Evolutionary conservation across 2,888 invertebrate species (phyloP).

Genomic region (Coleophora flavipennella): DNA sequence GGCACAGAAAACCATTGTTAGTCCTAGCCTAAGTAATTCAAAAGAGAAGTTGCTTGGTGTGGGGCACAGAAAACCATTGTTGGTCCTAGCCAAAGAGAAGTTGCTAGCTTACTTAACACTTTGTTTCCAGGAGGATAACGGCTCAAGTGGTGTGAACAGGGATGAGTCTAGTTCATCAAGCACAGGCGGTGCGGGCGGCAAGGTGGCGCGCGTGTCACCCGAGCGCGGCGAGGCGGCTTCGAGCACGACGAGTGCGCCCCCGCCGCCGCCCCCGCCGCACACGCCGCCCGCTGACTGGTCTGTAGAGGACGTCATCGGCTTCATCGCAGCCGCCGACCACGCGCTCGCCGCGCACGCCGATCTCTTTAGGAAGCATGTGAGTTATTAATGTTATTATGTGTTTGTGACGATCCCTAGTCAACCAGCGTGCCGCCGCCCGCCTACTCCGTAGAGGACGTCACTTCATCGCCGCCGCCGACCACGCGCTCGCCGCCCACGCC

Average conservation of each 20-base stretch:
- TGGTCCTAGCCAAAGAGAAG: too few relatives aligned
- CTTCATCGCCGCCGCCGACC: constrained; percentile 89
- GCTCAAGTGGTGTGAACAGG: constrained; percentile 2
- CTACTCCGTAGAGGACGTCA: constrained; percentile 95
- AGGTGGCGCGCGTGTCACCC: constrained; percentile 58
- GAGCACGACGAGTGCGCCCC: constrained; percentile 73
- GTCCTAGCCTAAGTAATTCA: too few relatives aligned
- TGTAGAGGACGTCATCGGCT: constrained; percentile 94
- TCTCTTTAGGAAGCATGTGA: constrained; percentile 92
- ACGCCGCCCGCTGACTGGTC: constrained; percentile 88
- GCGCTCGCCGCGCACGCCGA: constrained; percentile 90
- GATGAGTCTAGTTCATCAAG: constrained; percentile 24
- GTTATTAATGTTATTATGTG: constrained; percentile 34
- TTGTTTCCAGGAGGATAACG: too few relatives aligned
- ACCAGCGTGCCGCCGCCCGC: too few relatives aligned
- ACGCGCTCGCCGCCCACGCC: constrained; percentile 87
- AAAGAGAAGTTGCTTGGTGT: too few relatives aligned
- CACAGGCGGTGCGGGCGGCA: constrained; percentile 23
- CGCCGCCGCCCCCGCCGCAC: constrained; percentile 54
- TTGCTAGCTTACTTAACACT: too few relatives aligned
- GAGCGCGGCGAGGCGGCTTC: constrained; percentile 80
- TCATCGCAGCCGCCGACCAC: constrained; percentile 89
- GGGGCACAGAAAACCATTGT: too few relatives aligned
- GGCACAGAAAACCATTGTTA: too few relatives aligned
- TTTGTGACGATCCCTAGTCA: too few relatives aligned